A percentile compares a stretch with the other conserved stretches of the same genome.
phyloP scores from a whole-genome alignment of 2,113 vertebrate genomes.

The Marcusenius ussheri region DNA sequence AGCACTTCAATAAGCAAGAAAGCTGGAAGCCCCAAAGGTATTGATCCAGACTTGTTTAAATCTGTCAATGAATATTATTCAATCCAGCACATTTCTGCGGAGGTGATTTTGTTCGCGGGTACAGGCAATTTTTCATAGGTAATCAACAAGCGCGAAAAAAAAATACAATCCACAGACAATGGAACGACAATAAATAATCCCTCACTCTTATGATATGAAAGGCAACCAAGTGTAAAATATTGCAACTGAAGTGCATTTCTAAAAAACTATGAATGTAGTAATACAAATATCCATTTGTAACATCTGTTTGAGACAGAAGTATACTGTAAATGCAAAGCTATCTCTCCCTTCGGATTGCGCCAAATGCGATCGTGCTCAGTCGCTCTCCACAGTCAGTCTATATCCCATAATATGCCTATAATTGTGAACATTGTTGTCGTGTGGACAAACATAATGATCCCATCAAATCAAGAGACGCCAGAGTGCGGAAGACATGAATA shows the following conservation, averaged over 20 bases:
- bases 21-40: background rate
- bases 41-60: background rate
- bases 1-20: background rate
- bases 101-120: background rate
- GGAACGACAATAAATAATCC: background rate
- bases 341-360: background rate
- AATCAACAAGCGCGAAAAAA: background rate
- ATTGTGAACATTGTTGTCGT: conserved; percentile 22
- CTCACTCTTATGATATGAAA: background rate
- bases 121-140: background rate
- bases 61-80: background rate
- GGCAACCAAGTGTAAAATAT: background rate
- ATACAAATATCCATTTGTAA: background rate
- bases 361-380: background rate
- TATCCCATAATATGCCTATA: background rate
- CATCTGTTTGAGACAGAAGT: background rate
- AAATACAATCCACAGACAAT: background rate
- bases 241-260: background rate
- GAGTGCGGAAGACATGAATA: conserved; percentile 16
- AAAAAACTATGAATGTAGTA: background rate
- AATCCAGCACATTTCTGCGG: background rate
- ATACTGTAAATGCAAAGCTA: background rate
- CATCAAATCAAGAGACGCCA: conserved; percentile 1
- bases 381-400: background rate
- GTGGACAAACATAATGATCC: conserved; percentile 15